These are phyloP conservation scores for Rotaria macrura DNA, from an alignment of 2,888 invertebrate genomes.

Conservation along the genomic window DNA sequence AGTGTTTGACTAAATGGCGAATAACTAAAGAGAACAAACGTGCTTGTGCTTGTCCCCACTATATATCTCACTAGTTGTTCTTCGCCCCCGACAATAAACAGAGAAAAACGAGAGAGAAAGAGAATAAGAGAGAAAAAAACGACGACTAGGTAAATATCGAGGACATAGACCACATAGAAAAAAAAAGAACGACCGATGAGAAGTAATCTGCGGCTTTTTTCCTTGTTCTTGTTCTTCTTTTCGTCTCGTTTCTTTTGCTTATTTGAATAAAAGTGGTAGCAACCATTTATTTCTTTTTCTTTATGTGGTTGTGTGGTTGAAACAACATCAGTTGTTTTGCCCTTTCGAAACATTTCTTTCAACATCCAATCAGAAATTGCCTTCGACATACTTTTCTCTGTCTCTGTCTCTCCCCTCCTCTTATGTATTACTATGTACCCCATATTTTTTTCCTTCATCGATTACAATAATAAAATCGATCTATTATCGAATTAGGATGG, in stretches of 20 bases:
- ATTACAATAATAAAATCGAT: too few species aligned
- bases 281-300: not conserved
- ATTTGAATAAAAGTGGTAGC: not conserved
- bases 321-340: constrained; percentile 4
- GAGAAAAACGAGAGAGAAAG: not conserved
- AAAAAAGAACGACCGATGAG: not conserved
- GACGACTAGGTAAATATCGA: not conserved
- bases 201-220: not conserved
- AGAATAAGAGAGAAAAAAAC: not conserved
- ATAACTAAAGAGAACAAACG: not conserved
- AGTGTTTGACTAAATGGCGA: not conserved
- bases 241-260: not conserved
- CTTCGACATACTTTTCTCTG: too few species aligned
- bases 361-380: not conserved
- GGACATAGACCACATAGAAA: not conserved
- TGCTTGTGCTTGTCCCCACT: not conserved
- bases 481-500: too few species aligned
- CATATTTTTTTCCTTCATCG: too few species aligned
- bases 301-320: not conserved
- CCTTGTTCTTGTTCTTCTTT: not conserved
- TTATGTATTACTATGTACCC: too few species aligned
- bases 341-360: not conserved
- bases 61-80: not conserved
- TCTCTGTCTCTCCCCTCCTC: too few species aligned
- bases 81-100: not conserved